Percentiles rank a stretch among this genome's conserved stretches.
These are phyloP conservation scores for Herpailurus yagouaroundi DNA, from an alignment of 2,113 vertebrate genomes.

Conservation along the genomic window DNA sequence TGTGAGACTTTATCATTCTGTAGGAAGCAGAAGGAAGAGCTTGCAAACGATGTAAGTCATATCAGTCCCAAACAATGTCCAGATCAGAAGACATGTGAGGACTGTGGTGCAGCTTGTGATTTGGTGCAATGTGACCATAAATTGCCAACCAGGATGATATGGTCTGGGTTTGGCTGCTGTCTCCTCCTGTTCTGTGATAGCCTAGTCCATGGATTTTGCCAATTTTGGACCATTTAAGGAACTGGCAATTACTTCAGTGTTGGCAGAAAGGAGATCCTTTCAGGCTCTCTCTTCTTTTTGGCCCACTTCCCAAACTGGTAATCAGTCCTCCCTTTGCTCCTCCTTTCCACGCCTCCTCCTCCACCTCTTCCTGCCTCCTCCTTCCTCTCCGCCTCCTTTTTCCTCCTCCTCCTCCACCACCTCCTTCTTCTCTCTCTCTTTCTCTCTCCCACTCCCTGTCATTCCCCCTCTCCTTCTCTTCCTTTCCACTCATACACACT, in stretches of 20 bases:
- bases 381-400: too few relatives aligned
- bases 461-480: not conserved
- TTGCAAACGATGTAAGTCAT: not conserved
- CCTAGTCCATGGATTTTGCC: not conserved
- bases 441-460: fast-evolving
- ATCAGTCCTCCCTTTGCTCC: not conserved
- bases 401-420: too few relatives aligned
- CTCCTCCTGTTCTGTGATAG: not conserved
- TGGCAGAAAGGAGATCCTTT: not conserved
- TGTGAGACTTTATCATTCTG: not conserved
- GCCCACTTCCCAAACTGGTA: not conserved
- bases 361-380: not conserved
- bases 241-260: not conserved
- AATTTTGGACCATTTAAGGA: not conserved
- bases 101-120: not conserved
- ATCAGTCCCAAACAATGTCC: not conserved
- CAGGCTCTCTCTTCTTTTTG: not conserved
- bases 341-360: not conserved
- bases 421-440: not conserved
- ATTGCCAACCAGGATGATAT: not conserved
- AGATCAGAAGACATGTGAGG: not conserved
- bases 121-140: not conserved
- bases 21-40: not conserved
- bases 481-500: not conserved
- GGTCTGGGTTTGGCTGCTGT: not conserved